Evolutionary conservation across 92 coral and sea anemone species (phyloP), one percentile per base, ranked within the genome.

Genomic region (Pocillopora meandrina): DNA sequence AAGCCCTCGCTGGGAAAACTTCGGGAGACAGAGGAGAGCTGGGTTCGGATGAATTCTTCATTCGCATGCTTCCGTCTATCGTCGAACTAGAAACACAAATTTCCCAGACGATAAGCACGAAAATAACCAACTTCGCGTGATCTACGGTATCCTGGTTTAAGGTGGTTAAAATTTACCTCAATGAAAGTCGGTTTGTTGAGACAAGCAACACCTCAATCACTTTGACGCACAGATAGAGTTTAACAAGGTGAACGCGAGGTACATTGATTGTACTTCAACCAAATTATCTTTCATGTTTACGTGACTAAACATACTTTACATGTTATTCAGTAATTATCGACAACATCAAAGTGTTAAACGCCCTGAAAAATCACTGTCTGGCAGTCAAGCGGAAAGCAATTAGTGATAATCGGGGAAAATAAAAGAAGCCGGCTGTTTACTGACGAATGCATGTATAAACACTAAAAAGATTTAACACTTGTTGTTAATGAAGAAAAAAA

Each of bases 51-150:
- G 80, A 58, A 15, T 82, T 87, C 86, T 94, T 94, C 70, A 81
- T 82, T 68, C 91, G 93, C 61, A 87, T 69, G 55, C 93, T 87
- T 19, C 97, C 91, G 13, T 92, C 89, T 57, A 92, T 89, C 1
- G 86, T 66, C 26, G 85, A 89, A 74, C 87, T 72, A n/a, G 2
- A 14, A 10, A 5, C 35, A 12, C 19, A 61, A 58, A 31, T 26
- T 8, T 14, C 11, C 78, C 6, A 2, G 34, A 20, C 0, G 33
- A 66, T 19, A 26, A 12, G 33, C 21, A 23, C 3, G 19, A 19
- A 14, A 66, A 15, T 14, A 66, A 66, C 6, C 71, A 42, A 42
- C 52, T 7, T 42, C 52, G 52, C 52, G 8, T 7, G 52, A 3
- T 42, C 5, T 31, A 20, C 72, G 23, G 33, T 23, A 12, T 20